Evolutionary conservation across 2,797 vertebrate genomes (phyloP), one percentile per base, ranked within the genome.

Genomic region (Corythornis leucogaster): DNA sequence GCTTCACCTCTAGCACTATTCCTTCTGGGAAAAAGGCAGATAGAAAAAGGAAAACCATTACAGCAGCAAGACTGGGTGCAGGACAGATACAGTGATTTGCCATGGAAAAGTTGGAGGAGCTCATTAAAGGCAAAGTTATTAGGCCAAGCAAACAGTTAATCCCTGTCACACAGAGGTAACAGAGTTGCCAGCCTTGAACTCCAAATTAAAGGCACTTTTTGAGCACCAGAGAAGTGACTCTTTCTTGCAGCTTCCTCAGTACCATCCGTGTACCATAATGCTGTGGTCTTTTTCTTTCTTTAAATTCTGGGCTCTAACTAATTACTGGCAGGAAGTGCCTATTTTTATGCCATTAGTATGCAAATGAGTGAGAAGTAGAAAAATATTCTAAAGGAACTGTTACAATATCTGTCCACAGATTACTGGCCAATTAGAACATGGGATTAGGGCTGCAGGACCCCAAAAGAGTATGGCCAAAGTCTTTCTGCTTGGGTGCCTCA

Each of bases 331-430:
- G 96, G 96, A 97, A 97, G 96, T 96, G 93, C 96, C 91, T 93
- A 96, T 96, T 96, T 97, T 97, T 96, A 97, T 97, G 93, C 95
- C 94, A 97, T 97, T 96, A 96, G 94, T 92, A 97, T 97, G 96
- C 94, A 97, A 97, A 97, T 97, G 91, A 96, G 80, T n/a, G 70
- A 93, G 88, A 96, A 97, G 96, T 71, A 95, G 94, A 96, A 96
- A 97, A 97, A 96, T 97, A 96, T 96, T 96, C 95, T 93, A 96
- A 97, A 96, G 96, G 96, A 96, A 96, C 94, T 95, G 95, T 96
- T 97, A 97, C 95, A 97, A 96, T 96, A 95, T 96, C 95, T 96
- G 93, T 97, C 94, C 91, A 91, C 82, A 96, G 94, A 95, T 94
- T 96, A 95, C 95, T 88, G 91, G 90, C 94, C 96, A 96, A 97